A percentile compares a stretch with the other conserved stretches of the same genome.
Conservation (phyloP, 2,888 invertebrate species). For the Macrosoma leucophasiata region DNA sequence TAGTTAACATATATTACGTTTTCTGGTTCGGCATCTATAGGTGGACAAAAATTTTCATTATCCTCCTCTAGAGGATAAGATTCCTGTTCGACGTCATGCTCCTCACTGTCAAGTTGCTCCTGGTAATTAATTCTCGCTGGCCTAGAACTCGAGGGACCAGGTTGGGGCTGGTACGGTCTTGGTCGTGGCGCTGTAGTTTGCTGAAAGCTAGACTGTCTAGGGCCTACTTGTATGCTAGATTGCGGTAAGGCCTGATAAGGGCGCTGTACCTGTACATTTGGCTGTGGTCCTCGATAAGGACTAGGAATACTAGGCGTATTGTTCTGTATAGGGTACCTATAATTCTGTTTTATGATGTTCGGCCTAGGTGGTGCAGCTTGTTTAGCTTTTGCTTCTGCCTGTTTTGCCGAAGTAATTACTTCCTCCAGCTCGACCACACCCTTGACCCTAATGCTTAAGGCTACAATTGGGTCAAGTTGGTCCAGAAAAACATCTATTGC, state of each 20-base stretch:
- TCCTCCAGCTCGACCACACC: constrained; percentile 20
- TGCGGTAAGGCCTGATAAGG: too few species aligned
- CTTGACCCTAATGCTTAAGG: constrained; percentile 20
- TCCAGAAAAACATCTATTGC: constrained; percentile 23
- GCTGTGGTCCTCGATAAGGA: background rate
- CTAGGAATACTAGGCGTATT: background rate
- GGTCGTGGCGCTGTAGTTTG: background rate
- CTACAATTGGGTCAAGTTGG: constrained; percentile 24
- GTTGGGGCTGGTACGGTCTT: background rate
- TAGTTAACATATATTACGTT: constrained; percentile 7
- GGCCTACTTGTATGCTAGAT: too few species aligned
- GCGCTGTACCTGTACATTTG: background rate
- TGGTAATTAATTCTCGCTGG: background rate
- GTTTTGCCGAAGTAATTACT: constrained; percentile 25
- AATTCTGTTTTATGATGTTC: background rate
- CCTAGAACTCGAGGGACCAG: background rate
- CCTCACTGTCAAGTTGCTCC: background rate
- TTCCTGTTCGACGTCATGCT: too few species aligned
- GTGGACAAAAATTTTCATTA: background rate
- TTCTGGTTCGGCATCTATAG: background rate
- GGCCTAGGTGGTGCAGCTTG: background rate
- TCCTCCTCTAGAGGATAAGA: background rate
- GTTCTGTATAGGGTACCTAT: background rate
- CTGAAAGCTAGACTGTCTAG: too few species aligned
- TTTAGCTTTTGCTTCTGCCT: constrained; percentile 22